Conservation (phyloP, 2,113 vertebrate species). For the Pterocles burchelli region DNA sequence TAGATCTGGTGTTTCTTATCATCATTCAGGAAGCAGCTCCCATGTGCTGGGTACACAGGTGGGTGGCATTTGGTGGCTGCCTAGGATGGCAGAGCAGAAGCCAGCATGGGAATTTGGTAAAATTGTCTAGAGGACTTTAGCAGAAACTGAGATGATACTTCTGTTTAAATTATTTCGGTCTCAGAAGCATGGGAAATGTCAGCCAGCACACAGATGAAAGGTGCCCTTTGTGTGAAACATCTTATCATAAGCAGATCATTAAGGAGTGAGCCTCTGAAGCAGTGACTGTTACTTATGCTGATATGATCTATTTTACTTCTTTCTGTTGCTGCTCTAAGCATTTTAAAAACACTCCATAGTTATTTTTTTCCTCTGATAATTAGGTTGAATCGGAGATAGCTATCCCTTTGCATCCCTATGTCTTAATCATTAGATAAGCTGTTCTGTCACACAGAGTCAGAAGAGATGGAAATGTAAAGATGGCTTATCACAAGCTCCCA, state of each 20-base stretch:
- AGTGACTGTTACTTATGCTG: not conserved
- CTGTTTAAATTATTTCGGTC: not conserved
- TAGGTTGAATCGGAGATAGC: not conserved
- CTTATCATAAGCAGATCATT: not conserved
- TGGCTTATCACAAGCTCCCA: constrained; percentile 39
- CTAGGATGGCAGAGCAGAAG: not conserved
- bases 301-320: constrained; percentile 15
- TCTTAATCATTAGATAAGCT: constrained; percentile 42
- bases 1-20: not conserved
- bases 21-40: not conserved
- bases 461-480: constrained; percentile 28
- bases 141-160: not conserved
- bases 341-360: constrained; percentile 15
- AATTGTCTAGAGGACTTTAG: not conserved
- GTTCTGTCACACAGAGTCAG: constrained; percentile 1
- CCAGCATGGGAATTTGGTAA: not conserved
- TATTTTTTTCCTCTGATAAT: constrained; percentile 56
- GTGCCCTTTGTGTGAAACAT: constrained; percentile 1
- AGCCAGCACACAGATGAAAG: not conserved
- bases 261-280: not conserved
- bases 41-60: accelerated
- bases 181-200: not conserved
- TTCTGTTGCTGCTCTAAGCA: constrained; percentile 1
- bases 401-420: not conserved
- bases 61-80: not conserved